phyloP scores from a whole-genome alignment of 2,888 invertebrate species.

The Stenchaetothrips biformis region DNA sequence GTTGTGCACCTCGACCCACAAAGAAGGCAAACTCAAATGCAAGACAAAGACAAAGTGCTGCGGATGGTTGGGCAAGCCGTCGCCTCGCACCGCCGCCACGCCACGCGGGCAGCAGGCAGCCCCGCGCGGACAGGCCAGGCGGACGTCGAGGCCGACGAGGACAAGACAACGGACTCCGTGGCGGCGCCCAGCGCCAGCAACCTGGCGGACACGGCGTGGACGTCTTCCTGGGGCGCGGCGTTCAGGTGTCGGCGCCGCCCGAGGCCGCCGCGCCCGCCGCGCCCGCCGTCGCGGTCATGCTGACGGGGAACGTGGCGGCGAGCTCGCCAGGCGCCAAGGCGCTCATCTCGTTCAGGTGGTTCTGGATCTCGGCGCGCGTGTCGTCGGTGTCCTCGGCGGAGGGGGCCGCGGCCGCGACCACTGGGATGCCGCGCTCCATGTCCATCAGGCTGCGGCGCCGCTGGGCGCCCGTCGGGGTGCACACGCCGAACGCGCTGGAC shows the following conservation, averaged over 20 bases:
- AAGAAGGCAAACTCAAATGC: too few relatives aligned
- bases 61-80: too few relatives aligned
- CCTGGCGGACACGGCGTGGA: too few relatives aligned
- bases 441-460: conserved; percentile 1
- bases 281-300: not conserved
- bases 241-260: not conserved
- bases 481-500: not conserved
- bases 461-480: not conserved
- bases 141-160: too few relatives aligned
- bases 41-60: too few relatives aligned
- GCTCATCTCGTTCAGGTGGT: conserved; percentile 9
- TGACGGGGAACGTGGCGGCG: conserved; percentile 2
- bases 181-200: too few relatives aligned
- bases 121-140: too few relatives aligned
- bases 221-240: not conserved
- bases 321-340: not conserved
- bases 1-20: too few relatives aligned
- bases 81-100: too few relatives aligned
- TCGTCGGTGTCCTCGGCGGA: not conserved
- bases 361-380: conserved; percentile 2
- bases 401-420: not conserved
- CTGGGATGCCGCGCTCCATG: not conserved
- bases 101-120: too few relatives aligned
- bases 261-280: not conserved
- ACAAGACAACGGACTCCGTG: too few relatives aligned